phyloP scores from a whole-genome alignment of 1,140 invertebrate genomes.

The Atta texana region DNA sequence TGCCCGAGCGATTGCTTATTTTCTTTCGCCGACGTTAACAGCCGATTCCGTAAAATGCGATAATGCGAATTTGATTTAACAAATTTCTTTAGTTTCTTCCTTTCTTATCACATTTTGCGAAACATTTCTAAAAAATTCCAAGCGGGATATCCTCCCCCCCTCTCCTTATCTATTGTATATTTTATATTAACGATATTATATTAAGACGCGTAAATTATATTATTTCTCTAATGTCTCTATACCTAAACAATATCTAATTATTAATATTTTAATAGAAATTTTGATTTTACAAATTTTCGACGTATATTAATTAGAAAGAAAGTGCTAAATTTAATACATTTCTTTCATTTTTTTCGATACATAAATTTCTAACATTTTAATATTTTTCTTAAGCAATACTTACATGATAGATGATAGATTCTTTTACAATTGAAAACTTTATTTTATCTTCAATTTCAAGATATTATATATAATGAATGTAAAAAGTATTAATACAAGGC shows the following conservation, averaged over 20 bases:
- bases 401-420: not conserved
- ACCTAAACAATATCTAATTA: too few relatives aligned
- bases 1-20: conserved; percentile 71
- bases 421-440: not conserved
- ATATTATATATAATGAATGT: too few relatives aligned
- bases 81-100: conserved; percentile 13
- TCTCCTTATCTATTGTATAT: not conserved
- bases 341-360: not conserved
- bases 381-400: too few relatives aligned
- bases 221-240: not conserved
- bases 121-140: conserved; percentile 12
- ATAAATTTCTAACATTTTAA: too few relatives aligned
- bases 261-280: too few relatives aligned
- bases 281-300: not conserved
- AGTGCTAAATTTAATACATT: not conserved
- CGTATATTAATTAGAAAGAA: not conserved
- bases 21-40: conserved; percentile 58
- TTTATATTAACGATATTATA: not conserved
- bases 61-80: conserved; percentile 56
- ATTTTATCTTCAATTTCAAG: not conserved
- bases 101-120: not conserved
- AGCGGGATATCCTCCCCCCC: not conserved
- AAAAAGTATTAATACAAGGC: too few relatives aligned
- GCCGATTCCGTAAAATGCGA: conserved; percentile 59
- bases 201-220: not conserved